These are phyloP conservation scores for Trinectes maculatus DNA, from an alignment of 2,113 vertebrate genomes.

Conservation along the genomic window DNA sequence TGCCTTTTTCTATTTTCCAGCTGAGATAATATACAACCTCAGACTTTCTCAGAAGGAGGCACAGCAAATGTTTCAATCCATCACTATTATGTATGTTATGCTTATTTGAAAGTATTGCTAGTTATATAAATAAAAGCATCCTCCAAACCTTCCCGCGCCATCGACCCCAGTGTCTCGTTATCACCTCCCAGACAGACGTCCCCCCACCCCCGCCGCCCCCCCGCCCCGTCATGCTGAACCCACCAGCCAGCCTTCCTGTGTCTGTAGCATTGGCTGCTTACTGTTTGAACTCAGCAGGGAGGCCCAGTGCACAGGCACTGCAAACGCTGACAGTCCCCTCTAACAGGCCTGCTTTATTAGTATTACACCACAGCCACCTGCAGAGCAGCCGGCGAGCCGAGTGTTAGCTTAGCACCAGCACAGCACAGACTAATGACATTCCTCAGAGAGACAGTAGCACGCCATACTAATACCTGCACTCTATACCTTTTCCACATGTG, in stretches of 20 bases:
- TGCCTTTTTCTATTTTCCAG: neutral
- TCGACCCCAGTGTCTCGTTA: conserved; percentile 44
- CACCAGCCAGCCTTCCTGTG: conserved; percentile 55
- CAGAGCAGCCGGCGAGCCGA: conserved; percentile 48
- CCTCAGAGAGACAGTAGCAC: conserved; percentile 37
- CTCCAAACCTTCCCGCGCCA: conserved; percentile 15
- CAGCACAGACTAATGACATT: conserved; percentile 53
- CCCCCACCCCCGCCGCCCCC: too few relatives aligned
- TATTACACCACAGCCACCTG: conserved; percentile 66
- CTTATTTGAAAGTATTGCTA: neutral
- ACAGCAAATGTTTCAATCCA: too few relatives aligned
- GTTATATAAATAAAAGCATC: neutral
- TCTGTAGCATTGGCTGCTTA: conserved; percentile 49
- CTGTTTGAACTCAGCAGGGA: conserved; percentile 73
- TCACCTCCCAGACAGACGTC: conserved; percentile 58
- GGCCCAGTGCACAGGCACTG: conserved; percentile 27
- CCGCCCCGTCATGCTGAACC: conserved; percentile 33
- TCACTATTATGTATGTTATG: too few relatives aligned
- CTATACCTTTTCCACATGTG: conserved; percentile 1
- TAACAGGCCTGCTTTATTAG: conserved; percentile 71
- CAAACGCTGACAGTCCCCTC: conserved; percentile 56
- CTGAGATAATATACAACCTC: neutral
- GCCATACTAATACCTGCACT: conserved; percentile 14
- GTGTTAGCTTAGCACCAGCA: conserved; percentile 53
- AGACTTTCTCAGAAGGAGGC: neutral